phyloP scores from a whole-genome alignment of 2,888 invertebrate species.

The Odontocolon sp. region DNA sequence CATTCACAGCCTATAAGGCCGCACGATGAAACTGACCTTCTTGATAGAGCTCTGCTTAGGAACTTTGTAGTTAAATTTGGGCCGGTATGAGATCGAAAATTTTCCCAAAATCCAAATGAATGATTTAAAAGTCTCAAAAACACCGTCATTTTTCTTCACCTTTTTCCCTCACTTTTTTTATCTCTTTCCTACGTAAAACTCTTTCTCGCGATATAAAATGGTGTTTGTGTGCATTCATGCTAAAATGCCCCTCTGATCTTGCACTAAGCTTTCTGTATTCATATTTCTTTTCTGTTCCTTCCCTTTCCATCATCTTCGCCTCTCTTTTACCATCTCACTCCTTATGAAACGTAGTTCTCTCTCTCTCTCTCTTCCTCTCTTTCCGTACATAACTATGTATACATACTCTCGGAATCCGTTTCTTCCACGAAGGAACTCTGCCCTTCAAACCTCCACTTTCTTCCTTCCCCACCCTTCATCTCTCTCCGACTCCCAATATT shows the following conservation, averaged over 20 bases:
- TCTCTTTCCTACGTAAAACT: conserved; percentile 21
- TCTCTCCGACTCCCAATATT: not conserved
- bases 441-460: conserved; percentile 6
- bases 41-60: too few relatives aligned
- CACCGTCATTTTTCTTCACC: conserved; percentile 42
- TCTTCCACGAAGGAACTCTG: not conserved
- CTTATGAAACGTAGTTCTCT: too few relatives aligned
- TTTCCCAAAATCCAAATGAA: not conserved
- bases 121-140: conserved; percentile 14
- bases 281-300: conserved; percentile 34
- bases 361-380: not conserved
- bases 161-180: conserved; percentile 42
- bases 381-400: not conserved
- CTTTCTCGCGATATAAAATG: not conserved
- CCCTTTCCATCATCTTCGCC: conserved; percentile 37
- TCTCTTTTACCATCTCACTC: not conserved
- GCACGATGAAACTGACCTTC: too few relatives aligned
- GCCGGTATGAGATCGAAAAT: too few relatives aligned
- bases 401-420: not conserved
- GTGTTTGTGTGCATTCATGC: conserved; percentile 45
- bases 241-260: conserved; percentile 61
- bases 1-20: not conserved
- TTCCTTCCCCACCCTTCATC: not conserved
- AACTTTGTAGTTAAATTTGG: too few relatives aligned
- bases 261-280: conserved; percentile 59